Conservation (phyloP, 2,797 vertebrate species). For the Syngnathus acus region DNA sequence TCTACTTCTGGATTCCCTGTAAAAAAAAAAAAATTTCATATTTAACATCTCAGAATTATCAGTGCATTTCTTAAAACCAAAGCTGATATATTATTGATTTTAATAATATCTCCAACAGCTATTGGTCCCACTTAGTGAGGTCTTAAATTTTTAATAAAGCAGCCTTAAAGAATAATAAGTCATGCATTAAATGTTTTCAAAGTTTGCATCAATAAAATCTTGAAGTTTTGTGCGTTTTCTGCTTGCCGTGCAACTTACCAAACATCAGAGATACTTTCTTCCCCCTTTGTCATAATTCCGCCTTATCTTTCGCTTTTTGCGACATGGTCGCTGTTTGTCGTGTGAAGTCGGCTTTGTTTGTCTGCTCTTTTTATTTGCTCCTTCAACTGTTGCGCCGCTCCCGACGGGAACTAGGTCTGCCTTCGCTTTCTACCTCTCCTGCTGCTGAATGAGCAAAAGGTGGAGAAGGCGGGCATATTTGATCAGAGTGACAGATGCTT, state of each 20-base stretch:
- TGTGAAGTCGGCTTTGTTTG: conserved; percentile 47
- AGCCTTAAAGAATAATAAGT: background rate
- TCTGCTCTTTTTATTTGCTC: conserved; percentile 56
- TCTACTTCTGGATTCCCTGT: background rate
- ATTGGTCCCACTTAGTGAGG: background rate
- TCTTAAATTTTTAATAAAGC: background rate
- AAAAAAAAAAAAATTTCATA: background rate
- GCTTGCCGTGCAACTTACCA: conserved; percentile 12
- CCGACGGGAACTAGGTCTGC: conserved; percentile 57
- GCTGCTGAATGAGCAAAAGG: conserved; percentile 63
- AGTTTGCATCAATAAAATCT: background rate
- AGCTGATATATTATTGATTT: no score
- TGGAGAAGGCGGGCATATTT: conserved; percentile 65
- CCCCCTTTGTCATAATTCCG: conserved; percentile 31
- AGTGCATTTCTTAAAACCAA: no score
- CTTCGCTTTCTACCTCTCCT: conserved; percentile 42
- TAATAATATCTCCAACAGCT: no score
- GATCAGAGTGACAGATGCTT: conserved; percentile 60
- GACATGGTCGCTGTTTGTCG: conserved; percentile 12
- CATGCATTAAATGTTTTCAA: background rate
- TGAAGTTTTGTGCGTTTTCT: background rate
- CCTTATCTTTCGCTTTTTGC: background rate
- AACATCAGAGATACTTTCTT: conserved; percentile 31
- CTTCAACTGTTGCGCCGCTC: conserved; percentile 56
- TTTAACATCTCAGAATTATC: no score